Percentiles rank a stretch among this genome's conserved stretches.
phyloP scores from a whole-genome alignment of 2,113 vertebrate genomes.

The Daboia siamensis region DNA sequence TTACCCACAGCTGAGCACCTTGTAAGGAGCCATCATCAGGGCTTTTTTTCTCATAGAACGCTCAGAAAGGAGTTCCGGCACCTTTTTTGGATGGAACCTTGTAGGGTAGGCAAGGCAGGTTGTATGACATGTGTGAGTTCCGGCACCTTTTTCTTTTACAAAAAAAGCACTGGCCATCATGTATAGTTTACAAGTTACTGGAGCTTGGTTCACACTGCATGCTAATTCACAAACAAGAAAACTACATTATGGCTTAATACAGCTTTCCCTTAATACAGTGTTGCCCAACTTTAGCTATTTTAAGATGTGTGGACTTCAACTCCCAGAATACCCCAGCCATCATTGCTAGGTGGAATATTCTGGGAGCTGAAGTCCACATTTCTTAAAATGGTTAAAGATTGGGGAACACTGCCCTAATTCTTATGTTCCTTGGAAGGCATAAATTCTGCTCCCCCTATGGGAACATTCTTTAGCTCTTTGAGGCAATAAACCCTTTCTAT shows the following conservation, averaged over 20 bases:
- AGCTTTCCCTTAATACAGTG: background rate
- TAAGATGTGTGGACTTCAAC: background rate
- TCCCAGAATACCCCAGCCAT: background rate
- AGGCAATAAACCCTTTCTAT: background rate
- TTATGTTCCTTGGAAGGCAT: background rate
- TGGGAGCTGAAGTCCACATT: background rate
- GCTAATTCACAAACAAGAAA: background rate
- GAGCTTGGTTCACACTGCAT: background rate
- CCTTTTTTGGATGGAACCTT: too few species aligned
- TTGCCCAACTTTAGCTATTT: background rate
- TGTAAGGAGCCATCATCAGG: background rate
- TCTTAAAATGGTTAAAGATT: background rate
- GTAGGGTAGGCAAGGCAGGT: too few species aligned
- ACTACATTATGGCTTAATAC: background rate
- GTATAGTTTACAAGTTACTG: background rate
- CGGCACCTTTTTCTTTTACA: too few species aligned
- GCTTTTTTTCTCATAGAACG: too few species aligned
- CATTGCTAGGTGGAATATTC: background rate
- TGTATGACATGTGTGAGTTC: too few species aligned
- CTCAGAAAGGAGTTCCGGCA: too few species aligned
- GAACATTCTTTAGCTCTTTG: background rate
- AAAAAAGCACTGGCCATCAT: too few species aligned
- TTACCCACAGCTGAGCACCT: background rate
- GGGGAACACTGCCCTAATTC: background rate
- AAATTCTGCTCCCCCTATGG: background rate